Evolutionary conservation across 2,888 invertebrate genomes (phyloP).

Genomic region (Lutraria lutraria): DNA sequence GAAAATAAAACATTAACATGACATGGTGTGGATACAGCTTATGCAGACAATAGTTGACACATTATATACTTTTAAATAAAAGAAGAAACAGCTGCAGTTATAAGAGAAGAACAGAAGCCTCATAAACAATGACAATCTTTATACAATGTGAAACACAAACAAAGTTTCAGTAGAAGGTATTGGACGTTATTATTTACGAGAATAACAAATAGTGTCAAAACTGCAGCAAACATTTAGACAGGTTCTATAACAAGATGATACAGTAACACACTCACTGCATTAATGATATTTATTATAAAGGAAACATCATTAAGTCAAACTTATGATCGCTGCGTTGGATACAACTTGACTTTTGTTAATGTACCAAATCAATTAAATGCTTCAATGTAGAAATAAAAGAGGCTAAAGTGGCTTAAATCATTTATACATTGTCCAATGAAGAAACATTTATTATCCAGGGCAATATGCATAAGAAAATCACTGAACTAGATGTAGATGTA

Average conservation of each 20-base stretch:
- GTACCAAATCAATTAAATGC: background rate
- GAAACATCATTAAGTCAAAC: background rate
- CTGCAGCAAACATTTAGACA: background rate
- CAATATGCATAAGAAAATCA: too few relatives aligned
- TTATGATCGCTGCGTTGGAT: background rate
- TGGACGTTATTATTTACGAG: background rate
- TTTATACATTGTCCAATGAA: too few relatives aligned
- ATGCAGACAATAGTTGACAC: too few relatives aligned
- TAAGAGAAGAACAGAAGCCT: too few relatives aligned
- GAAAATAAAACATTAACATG: background rate
- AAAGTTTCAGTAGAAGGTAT: background rate
- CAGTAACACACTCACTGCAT: slow-evolving; percentile 7
- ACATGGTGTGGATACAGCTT: background rate
- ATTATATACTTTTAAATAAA: too few relatives aligned
- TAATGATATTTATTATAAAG: background rate
- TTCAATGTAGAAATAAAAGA: too few relatives aligned
- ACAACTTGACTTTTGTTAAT: background rate
- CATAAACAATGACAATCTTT: too few relatives aligned
- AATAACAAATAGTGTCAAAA: background rate
- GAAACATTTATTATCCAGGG: too few relatives aligned
- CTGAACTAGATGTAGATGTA: too few relatives aligned
- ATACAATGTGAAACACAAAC: too few relatives aligned
- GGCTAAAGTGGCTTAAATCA: too few relatives aligned
- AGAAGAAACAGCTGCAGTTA: too few relatives aligned
- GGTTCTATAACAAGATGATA: background rate